Conservation (phyloP, 64 coral and sea anemone genomes). For the Actinia equina region DNA sequence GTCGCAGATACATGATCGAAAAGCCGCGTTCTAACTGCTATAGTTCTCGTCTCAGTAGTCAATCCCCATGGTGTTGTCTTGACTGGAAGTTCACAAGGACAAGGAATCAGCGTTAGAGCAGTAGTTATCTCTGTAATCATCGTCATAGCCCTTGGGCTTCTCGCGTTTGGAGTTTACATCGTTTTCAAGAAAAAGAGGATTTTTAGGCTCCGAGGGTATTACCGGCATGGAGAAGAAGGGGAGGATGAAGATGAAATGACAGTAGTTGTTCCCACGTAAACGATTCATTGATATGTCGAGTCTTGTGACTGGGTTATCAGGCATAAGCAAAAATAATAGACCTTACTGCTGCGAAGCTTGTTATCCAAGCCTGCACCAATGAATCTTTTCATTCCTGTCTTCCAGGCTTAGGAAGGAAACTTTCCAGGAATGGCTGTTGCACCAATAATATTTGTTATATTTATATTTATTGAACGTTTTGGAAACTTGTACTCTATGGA, state of each 20-base stretch:
- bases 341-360: no score
- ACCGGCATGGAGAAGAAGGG: not conserved
- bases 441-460: no score
- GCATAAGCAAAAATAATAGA: not conserved
- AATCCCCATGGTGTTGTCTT: not conserved
- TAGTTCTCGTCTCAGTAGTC: not conserved
- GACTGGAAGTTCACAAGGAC: not conserved
- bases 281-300: not conserved
- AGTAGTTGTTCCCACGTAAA: not conserved
- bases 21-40: no score
- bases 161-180: not conserved
- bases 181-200: not conserved
- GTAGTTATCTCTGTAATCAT: not conserved
- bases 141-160: not conserved
- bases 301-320: not conserved
- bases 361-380: no score
- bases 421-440: no score
- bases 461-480: no score
- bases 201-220: constrained; percentile 1
- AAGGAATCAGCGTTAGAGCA: not conserved
- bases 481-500: no score
- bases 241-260: constrained; percentile 14
- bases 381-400: no score
- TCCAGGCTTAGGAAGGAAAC: no score
- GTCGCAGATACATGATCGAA: no score